Conservation (phyloP, 64 coral and sea anemone species). For the Hydrozoanthus tunicans region DNA sequence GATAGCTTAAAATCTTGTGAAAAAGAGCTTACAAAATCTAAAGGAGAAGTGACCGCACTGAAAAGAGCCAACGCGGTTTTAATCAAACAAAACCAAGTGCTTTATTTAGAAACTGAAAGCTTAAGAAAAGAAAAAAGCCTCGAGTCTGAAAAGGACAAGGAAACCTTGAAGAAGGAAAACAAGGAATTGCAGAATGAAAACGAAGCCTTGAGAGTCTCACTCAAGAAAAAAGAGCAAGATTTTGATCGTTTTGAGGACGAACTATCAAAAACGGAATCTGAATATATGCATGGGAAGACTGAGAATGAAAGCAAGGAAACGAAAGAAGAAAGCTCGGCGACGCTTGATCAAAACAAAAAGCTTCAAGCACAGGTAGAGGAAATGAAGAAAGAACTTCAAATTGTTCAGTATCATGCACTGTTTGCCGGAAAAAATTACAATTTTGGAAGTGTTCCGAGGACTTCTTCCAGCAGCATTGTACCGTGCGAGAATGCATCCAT, state of each 20-base stretch:
- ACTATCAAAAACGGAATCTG: constrained; percentile 39
- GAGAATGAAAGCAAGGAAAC: constrained; percentile 49
- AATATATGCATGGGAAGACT: constrained; percentile 36
- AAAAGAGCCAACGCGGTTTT: constrained; percentile 81
- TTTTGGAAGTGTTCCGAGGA: neutral
- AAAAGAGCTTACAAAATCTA: constrained; percentile 62
- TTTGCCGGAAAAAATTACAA: constrained; percentile 1
- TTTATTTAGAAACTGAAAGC: constrained; percentile 85
- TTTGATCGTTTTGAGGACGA: constrained; percentile 49
- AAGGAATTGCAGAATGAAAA: constrained; percentile 70
- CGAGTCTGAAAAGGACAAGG: constrained; percentile 45
- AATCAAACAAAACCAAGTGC: constrained; percentile 92
- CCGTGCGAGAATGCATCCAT: constrained; percentile 12
- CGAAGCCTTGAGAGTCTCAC: constrained; percentile 51
- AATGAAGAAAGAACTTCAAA: constrained; percentile 68
- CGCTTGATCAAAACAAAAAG: constrained; percentile 65
- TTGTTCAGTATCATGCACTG: constrained; percentile 8
- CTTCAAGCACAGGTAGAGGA: constrained; percentile 75
- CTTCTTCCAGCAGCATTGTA: constrained; percentile 11
- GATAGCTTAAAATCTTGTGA: constrained; percentile 65
- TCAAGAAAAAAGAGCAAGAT: constrained; percentile 62
- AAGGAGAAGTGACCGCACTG: constrained; percentile 72
- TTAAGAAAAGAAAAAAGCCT: constrained; percentile 51
- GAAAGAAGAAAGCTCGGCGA: constrained; percentile 72
- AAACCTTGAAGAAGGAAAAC: constrained; percentile 30